A percentile compares a stretch with the other conserved stretches of the same genome.
These are phyloP conservation scores for Phthorimaea operculella DNA, from an alignment of 1,140 invertebrate genomes.

Conservation along the genomic window DNA sequence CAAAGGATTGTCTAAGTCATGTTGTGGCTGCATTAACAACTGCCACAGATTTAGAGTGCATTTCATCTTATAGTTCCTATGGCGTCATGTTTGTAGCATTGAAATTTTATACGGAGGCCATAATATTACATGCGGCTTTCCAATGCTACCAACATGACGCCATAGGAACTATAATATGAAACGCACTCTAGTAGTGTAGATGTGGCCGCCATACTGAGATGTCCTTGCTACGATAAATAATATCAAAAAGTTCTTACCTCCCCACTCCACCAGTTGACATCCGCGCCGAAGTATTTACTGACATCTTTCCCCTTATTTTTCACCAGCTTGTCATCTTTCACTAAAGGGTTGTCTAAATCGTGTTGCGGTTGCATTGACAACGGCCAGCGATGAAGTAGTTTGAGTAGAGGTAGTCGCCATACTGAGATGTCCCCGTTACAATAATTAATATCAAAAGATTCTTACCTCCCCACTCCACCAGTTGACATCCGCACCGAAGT, in stretches of 20 bases:
- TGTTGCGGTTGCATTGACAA: constrained; percentile 71
- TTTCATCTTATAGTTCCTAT: too few species aligned
- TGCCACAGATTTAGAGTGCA: constrained; percentile 72
- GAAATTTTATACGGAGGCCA: too few species aligned
- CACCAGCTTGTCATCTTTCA: constrained; percentile 27
- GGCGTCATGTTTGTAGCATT: too few species aligned
- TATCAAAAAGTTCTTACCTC: constrained; percentile 62
- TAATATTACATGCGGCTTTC: too few species aligned
- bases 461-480: constrained; percentile 82
- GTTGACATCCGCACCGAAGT: constrained; percentile 75
- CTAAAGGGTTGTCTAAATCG: constrained; percentile 68
- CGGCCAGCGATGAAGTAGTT: too few species aligned
- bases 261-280: constrained; percentile 84
- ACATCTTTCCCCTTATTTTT: constrained; percentile 36
- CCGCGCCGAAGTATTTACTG: constrained; percentile 70
- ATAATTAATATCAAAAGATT: too few species aligned
- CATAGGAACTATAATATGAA: too few species aligned
- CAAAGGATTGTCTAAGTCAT: constrained; percentile 69
- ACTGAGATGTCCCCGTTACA: too few species aligned
- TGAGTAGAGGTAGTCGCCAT: too few species aligned
- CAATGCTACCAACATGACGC: too few species aligned
- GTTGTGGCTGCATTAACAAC: constrained; percentile 73
- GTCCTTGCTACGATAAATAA: too few species aligned
- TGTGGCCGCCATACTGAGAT: constrained; percentile 81
- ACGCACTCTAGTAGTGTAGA: constrained; percentile 69